Conservation (phyloP, 2,888 invertebrate genomes). For the Hypercompe scribonia region DNA sequence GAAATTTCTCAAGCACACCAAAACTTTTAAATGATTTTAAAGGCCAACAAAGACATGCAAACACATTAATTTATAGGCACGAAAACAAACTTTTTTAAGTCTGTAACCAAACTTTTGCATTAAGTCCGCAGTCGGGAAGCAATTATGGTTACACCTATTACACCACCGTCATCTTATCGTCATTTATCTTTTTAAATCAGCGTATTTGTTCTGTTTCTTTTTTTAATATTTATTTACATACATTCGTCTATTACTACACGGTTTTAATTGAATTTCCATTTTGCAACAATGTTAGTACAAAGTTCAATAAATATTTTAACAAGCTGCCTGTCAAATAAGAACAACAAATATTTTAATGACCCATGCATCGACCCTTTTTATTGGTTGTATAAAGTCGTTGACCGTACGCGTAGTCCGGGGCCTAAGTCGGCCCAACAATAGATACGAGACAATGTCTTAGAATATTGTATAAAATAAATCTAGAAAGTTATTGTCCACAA, state of each 20-base stretch:
- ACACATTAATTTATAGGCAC: slow-evolving; percentile 83
- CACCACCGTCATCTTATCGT: slow-evolving; percentile 56
- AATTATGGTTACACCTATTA: slow-evolving; percentile 78
- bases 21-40: slow-evolving; percentile 60
- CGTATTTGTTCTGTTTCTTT: slow-evolving; percentile 51
- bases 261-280: slow-evolving; percentile 70
- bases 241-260: slow-evolving; percentile 56
- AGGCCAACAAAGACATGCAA: slow-evolving; percentile 72
- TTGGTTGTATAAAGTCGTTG: slow-evolving; percentile 76
- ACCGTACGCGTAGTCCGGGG: slow-evolving; percentile 61
- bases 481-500: slow-evolving; percentile 84
- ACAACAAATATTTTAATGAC: slow-evolving; percentile 84
- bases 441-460: slow-evolving; percentile 74
- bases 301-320: slow-evolving; percentile 79
- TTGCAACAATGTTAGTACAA: slow-evolving; percentile 78
- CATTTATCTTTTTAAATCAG: slow-evolving; percentile 58
- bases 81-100: slow-evolving; percentile 79
- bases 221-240: slow-evolving; percentile 47
- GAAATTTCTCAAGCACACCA: slow-evolving; percentile 32
- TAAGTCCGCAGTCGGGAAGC: slow-evolving; percentile 71
- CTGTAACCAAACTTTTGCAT: slow-evolving; percentile 81
- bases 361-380: slow-evolving; percentile 80
- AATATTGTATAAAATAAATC: slow-evolving; percentile 84
- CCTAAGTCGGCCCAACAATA: slow-evolving; percentile 69
- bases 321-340: slow-evolving; percentile 81